Evolutionary conservation across 2,797 vertebrate genomes (phyloP).

Genomic region (Eleutherodactylus coqui): DNA sequence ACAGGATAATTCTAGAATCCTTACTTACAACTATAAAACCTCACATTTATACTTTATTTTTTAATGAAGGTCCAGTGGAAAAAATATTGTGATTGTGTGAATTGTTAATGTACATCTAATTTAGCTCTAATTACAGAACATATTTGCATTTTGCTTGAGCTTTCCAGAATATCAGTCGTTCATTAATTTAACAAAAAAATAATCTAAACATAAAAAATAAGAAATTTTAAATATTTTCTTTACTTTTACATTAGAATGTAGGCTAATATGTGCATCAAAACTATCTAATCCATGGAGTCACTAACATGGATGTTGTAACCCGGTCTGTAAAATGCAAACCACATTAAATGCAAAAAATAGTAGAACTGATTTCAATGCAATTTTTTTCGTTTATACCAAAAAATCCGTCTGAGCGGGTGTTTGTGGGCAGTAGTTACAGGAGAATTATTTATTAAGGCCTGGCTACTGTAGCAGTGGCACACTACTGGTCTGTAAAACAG

Average conservation of each 20-base stretch:
- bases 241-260: too few species aligned
- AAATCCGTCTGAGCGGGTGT: neutral
- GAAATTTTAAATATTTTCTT: too few species aligned
- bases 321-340: neutral
- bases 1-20: neutral
- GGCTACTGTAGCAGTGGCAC: conserved; percentile 29
- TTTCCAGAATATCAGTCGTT: neutral
- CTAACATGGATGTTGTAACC: too few species aligned
- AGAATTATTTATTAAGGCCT: conserved; percentile 26
- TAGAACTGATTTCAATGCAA: neutral
- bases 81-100: neutral
- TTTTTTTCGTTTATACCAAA: conserved; percentile 1
- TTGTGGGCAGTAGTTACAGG: conserved; percentile 44
- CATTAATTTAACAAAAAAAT: neutral
- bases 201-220: neutral
- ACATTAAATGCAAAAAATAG: neutral
- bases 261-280: too few species aligned
- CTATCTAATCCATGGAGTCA: too few species aligned
- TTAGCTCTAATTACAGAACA: neutral
- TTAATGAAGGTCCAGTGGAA: too few species aligned
- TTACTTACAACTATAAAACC: neutral
- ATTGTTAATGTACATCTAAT: neutral
- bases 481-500: conserved; percentile 19
- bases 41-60: neutral
- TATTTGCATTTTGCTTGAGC: neutral